These are phyloP conservation scores for Polia nebulosa DNA, from an alignment of 2,888 invertebrate genomes.

Conservation along the genomic window DNA sequence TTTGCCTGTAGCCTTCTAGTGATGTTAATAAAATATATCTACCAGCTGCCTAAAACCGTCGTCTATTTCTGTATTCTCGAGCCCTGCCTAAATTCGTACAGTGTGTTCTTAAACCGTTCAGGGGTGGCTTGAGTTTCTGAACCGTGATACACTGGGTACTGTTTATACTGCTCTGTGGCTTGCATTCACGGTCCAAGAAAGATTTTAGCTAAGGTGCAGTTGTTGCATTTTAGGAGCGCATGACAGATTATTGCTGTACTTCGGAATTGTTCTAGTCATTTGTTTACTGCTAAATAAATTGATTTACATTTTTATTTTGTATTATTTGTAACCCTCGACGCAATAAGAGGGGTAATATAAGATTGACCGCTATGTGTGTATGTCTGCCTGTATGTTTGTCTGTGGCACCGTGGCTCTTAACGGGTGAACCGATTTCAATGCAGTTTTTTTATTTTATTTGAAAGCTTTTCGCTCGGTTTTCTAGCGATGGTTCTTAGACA, in stretches of 20 bases:
- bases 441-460: too few species aligned
- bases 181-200: constrained; percentile 10
- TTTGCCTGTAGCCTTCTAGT: too few species aligned
- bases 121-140: constrained; percentile 13
- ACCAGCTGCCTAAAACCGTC: background rate
- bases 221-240: constrained; percentile 14
- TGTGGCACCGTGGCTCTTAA: too few species aligned
- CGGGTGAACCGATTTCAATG: too few species aligned
- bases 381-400: too few species aligned
- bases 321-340: too few species aligned
- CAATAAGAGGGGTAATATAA: too few species aligned
- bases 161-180: constrained; percentile 36
- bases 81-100: background rate
- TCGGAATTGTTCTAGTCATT: constrained; percentile 2
- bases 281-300: constrained; percentile 19
- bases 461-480: too few species aligned
- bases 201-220: constrained; percentile 2
- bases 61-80: background rate
- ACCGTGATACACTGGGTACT: constrained; percentile 17
- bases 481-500: too few species aligned
- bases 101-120: background rate
- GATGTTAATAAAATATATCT: background rate
- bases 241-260: too few species aligned
- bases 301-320: too few species aligned
- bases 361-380: too few species aligned